Base-by-base conservation (phyloP, 2,888 invertebrate genomes). In the Cantharis rufa region DNA sequence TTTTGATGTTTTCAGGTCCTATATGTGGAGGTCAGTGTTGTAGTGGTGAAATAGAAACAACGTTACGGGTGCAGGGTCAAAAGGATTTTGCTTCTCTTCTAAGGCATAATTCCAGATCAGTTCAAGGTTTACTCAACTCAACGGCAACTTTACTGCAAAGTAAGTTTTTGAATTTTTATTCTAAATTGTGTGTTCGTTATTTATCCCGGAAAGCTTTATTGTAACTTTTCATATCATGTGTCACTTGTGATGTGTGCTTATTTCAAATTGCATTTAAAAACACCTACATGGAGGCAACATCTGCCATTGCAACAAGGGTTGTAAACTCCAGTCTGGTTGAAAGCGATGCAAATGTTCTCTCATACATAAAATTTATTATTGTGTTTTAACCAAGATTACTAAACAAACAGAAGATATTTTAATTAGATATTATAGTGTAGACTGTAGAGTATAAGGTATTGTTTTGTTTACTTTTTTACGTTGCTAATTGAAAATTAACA, bases 141-240 rank as follows among this genome's bases (percentile, higher is more conserved):
- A 95, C 95, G 32, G 92, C 93, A 82, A 90, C 91, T 83, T 92
- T 93, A 77, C 90, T 95, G 83, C 93, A 94, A 91, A 93, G 96
- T 95, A 88, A 91, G 91, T 48, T 48, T 48, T 48, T 48, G n/a
- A 70, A 21, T 66, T 66, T 21, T 66, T 28, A 10, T 24, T 63
- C 63, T 63, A 63, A 63, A 66, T 66, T 66, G 62, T 66, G 62
- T 68, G 24, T 69, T 24, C 7, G 15, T 27, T 69, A 24, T 18
- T 48, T 48, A 48, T 48, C 10, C 48, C 9, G 48, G 5, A 48
- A 18, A 63, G 63, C 63, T 63, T 63, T 63, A 63, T 63, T 63
- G 11, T 18, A 63, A 63, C 18, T 63, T 63, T 16, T 18, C 18
- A 18, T 63, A 18, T 63, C 63, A 63, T 18, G 63, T 63, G 18